phyloP scores from a whole-genome alignment of 2,113 vertebrate species.

The Melospiza georgiana region DNA sequence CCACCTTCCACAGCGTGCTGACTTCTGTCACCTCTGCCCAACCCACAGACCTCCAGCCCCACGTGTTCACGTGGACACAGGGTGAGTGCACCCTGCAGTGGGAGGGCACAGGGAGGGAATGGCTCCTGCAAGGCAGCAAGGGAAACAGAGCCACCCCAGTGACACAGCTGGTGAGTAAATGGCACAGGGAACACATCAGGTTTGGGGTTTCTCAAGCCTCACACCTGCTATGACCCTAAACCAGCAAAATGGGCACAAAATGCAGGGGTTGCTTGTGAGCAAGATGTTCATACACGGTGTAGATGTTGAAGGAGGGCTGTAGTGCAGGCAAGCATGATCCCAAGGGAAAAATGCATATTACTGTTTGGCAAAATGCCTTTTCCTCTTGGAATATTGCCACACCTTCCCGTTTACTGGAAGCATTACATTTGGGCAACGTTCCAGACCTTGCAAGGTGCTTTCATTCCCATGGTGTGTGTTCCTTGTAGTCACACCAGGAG shows the following conservation, averaged over 20 bases:
- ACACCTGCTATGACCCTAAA: background rate
- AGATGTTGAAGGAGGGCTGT: background rate
- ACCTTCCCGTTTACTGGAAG: background rate
- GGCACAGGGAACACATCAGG: background rate
- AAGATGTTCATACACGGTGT: fast-evolving
- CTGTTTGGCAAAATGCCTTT: background rate
- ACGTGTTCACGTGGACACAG: slow-evolving; percentile 81
- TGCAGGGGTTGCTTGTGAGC: background rate
- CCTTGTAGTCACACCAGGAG: background rate
- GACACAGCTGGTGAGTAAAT: background rate
- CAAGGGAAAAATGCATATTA: background rate
- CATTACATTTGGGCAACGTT: fast-evolving
- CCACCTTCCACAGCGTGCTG: slow-evolving; percentile 79
- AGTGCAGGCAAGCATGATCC: background rate
- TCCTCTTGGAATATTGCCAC: background rate
- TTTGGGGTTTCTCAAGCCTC: background rate
- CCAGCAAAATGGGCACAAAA: background rate
- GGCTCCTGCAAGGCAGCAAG: background rate
- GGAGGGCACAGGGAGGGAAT: background rate
- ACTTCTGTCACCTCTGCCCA: slow-evolving; percentile 58
- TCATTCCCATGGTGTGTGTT: fast-evolving
- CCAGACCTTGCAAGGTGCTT: background rate
- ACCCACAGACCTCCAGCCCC: slow-evolving; percentile 68
- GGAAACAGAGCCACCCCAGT: background rate
- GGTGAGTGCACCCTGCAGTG: slow-evolving; percentile 67